A percentile compares a stretch with the other conserved stretches of the same genome.
Conservation (phyloP, 1,140 invertebrate genomes). For the Belonocnema kinseyi region DNA sequence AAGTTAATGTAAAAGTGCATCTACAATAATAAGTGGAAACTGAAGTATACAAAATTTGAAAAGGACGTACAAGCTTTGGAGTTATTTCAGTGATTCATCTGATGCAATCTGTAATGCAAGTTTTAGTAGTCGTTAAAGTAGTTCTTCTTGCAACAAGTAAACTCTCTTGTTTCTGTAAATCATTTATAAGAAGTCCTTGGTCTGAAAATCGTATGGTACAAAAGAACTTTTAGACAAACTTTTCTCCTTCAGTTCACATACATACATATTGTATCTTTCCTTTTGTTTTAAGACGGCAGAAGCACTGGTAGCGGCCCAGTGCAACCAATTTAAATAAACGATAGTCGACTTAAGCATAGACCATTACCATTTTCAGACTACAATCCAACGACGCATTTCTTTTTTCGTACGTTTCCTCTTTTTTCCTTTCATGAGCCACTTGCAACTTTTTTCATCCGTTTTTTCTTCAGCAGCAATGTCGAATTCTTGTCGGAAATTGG, state of each 20-base stretch:
- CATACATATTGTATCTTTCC: conserved; percentile 12
- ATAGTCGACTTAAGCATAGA: conserved; percentile 67
- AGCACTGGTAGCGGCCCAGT: conserved; percentile 33
- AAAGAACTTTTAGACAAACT: conserved; percentile 25
- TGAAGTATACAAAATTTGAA: too few species aligned
- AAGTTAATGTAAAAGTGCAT: too few species aligned
- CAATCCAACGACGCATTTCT: conserved; percentile 49
- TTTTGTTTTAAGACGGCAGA: conserved; percentile 40
- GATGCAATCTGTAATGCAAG: too few species aligned
- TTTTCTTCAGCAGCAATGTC: conserved; percentile 53
- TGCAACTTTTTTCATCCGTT: conserved; percentile 68
- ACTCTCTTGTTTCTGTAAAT: too few species aligned
- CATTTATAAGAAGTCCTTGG: too few species aligned
- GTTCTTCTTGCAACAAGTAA: too few species aligned
- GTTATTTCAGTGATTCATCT: too few species aligned
- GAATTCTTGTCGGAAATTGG: conserved; percentile 70
- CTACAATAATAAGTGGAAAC: too few species aligned
- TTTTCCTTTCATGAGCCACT: conserved; percentile 38
- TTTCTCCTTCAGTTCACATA: background rate
- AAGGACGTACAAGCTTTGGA: too few species aligned
- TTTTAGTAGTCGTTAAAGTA: too few species aligned
- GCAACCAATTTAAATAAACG: conserved; percentile 69
- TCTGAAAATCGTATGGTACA: too few species aligned
- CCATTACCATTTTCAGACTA: conserved; percentile 64
- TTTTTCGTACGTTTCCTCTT: conserved; percentile 1